A percentile compares a stretch with the other conserved stretches of the same genome.
phyloP scores from a whole-genome alignment of 1,140 invertebrate genomes.

The Platyscapa corneri region DNA sequence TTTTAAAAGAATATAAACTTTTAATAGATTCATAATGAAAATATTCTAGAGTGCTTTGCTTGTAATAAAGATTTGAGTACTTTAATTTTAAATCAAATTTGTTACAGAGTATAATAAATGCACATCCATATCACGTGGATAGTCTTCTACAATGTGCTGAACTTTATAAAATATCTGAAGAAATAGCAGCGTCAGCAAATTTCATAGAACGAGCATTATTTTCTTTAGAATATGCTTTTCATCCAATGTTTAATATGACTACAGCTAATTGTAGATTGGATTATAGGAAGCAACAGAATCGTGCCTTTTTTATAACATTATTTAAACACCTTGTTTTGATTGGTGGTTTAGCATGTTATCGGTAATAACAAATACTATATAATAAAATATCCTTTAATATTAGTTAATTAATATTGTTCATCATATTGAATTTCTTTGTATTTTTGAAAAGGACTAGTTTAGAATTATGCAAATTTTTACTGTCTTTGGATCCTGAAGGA shows the following conservation, averaged over 20 bases:
- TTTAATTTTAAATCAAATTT: too few relatives aligned
- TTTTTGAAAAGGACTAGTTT: constrained; percentile 80
- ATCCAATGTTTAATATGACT: constrained; percentile 86
- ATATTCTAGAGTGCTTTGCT: not conserved
- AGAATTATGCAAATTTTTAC: constrained; percentile 84
- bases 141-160: constrained; percentile 90
- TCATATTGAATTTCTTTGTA: constrained; percentile 22
- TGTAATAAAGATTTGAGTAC: too few relatives aligned
- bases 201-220: constrained; percentile 86
- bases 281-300: constrained; percentile 89
- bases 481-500: constrained; percentile 86
- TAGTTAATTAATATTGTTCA: not conserved
- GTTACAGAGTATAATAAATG: constrained; percentile 82
- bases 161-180: constrained; percentile 86
- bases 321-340: constrained; percentile 90
- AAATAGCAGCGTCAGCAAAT: constrained; percentile 85
- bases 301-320: constrained; percentile 87
- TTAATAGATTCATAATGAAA: not conserved
- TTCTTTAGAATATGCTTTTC: constrained; percentile 85
- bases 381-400: not conserved
- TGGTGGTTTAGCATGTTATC: constrained; percentile 85
- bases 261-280: constrained; percentile 85
- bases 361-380: constrained; percentile 56
- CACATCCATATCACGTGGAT: constrained; percentile 89
- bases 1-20: too few relatives aligned